Evolutionary conservation across 35 echinoderm and acorn worm species (phyloP), one percentile per base, ranked within the genome.

Genomic region (Hemicentrotus pulcherrimus): DNA sequence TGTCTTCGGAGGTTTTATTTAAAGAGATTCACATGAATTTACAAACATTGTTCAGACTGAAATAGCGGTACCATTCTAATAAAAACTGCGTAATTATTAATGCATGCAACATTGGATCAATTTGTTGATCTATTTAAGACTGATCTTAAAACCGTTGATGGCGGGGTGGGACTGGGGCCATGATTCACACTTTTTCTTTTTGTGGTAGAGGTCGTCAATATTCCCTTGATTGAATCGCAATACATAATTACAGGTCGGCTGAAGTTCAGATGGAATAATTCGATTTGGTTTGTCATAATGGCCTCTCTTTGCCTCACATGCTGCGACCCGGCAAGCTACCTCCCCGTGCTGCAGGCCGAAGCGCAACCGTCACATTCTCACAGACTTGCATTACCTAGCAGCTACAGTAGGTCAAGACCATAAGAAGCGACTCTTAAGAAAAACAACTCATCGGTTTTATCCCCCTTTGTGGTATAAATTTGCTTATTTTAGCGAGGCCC

Each of bases 251-350:
- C 65, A 78, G 65, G 65, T 78, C 65, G 65, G 65, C 65, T 78
- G 65, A 78, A 78, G 65, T n/a, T 78, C 22, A 94, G 52, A 11
- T 94, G 22, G 52, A 13, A 61, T 94, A 32, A 31, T 86, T 86
- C 4, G 4, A 22, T 94, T 86, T 94, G 60, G 41, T n/a, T 93
- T 93, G 91, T 50, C 58, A 59, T 47, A 94, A 85, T 61, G 65
- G 94, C 13, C 31, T 47, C 46, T 86, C 70, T 31, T 94, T 94
- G 60, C 12, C 47, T 70, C 32, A 94, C 52, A 32, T 47, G 30
- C 60, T 61, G 86, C 86, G 94, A 22, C 32, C 60, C 47, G n/a
- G 86, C 60, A 46, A 28, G 8, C 24, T 41, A 8, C 8, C 6
- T 2, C 65, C 28, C 65, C 19, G 65, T 78, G 65, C 65, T 78